Percentiles rank a stretch among this genome's conserved stretches.
phyloP scores from a whole-genome alignment of 2,797 vertebrate genomes.

The Podarcis lilfordi region DNA sequence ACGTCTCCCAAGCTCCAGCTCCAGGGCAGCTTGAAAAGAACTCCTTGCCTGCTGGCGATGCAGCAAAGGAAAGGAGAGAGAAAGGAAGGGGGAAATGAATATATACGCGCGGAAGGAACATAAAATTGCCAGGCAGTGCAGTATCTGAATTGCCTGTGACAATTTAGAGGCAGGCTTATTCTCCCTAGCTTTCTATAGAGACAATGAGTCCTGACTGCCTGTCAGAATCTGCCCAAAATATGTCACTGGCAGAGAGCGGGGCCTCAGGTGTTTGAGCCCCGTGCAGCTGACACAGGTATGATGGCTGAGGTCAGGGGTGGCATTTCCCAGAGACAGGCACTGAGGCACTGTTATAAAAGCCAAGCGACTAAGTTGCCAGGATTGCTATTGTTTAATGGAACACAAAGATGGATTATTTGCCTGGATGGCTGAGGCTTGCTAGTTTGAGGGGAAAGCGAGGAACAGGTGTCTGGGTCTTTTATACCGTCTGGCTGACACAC shows the following conservation, averaged over 20 bases:
- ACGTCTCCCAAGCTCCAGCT: accelerated
- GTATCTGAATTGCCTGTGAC: conserved; percentile 63
- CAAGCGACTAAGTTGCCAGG: not conserved
- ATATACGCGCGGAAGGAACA: conserved; percentile 14
- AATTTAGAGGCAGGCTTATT: conserved; percentile 64
- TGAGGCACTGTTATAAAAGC: not conserved
- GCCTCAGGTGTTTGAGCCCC: conserved; percentile 56
- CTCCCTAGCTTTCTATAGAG: conserved; percentile 48
- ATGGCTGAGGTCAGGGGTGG: conserved; percentile 53
- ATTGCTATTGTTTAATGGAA: conserved; percentile 26
- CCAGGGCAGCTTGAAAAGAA: conserved; percentile 25
- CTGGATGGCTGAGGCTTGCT: conserved; percentile 6
- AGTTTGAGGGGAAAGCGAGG: not conserved
- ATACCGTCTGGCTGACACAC: conserved; percentile 18
- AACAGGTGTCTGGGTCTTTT: not conserved
- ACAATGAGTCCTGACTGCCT: conserved; percentile 68
- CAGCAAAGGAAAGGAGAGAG: not conserved
- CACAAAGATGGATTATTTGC: conserved; percentile 15
- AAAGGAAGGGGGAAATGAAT: conserved; percentile 5
- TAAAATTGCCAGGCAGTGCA: conserved; percentile 14
- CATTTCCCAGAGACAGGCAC: not conserved
- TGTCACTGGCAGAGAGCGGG: conserved; percentile 41
- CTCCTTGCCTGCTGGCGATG: conserved; percentile 22
- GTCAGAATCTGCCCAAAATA: conserved; percentile 43
- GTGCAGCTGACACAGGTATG: conserved; percentile 29